phyloP scores from a whole-genome alignment of 2,797 vertebrate species.

The Poecilia gillii region DNA sequence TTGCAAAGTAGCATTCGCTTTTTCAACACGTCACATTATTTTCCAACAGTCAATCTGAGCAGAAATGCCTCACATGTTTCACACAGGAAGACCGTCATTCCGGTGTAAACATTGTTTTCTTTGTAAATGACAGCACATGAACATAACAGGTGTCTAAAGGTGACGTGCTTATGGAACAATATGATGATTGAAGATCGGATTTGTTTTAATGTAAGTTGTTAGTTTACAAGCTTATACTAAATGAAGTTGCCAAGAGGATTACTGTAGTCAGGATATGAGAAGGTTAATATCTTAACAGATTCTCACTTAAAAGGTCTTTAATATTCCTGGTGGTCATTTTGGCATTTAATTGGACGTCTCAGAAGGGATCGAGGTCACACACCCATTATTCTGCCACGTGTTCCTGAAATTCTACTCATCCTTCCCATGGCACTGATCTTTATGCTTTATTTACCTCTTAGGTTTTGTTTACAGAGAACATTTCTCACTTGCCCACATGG shows the following conservation, averaged over 20 bases:
- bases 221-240: not conserved
- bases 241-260: not conserved
- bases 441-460: constrained; percentile 25
- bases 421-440: constrained; percentile 33
- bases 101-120: not conserved
- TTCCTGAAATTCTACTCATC: constrained; percentile 21
- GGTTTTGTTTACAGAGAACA: constrained; percentile 15
- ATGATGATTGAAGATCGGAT: not conserved
- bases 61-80: not conserved
- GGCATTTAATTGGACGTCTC: constrained; percentile 23
- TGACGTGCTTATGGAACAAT: not conserved
- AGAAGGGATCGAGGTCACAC: constrained; percentile 10
- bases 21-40: not conserved
- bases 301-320: too few relatives aligned
- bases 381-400: constrained; percentile 34
- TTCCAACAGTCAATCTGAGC: not conserved
- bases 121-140: not conserved
- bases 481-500: not conserved
- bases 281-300: too few relatives aligned
- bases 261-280: not conserved
- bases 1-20: not conserved
- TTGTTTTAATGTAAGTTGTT: not conserved
- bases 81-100: not conserved
- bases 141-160: not conserved
- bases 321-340: constrained; percentile 11